Conservation (phyloP, 2,797 vertebrate genomes). For the Leptoclinus maculatus region DNA sequence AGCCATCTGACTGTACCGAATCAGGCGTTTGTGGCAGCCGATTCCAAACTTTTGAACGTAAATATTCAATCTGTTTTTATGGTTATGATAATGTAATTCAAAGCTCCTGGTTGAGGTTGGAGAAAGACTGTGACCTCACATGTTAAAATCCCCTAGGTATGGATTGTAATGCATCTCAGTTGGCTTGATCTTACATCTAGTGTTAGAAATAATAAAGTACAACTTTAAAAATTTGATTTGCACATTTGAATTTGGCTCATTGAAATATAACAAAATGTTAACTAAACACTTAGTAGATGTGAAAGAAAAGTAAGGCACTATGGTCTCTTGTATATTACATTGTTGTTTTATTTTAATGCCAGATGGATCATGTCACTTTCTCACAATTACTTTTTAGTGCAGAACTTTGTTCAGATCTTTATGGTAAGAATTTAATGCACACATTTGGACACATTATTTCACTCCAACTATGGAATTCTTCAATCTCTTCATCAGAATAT, state of each 20-base stretch:
- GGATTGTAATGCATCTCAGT: background rate
- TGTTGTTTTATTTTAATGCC: background rate
- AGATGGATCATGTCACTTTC: background rate
- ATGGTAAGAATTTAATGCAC: background rate
- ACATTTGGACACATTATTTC: background rate
- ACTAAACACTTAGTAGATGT: background rate
- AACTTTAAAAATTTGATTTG: background rate
- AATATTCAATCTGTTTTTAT: background rate
- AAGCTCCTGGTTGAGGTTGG: background rate
- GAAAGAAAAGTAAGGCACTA: background rate
- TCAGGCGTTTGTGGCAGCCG: background rate
- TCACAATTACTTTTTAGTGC: background rate
- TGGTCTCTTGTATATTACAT: background rate
- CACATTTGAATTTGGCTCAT: background rate
- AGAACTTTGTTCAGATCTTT: background rate
- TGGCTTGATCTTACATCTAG: background rate
- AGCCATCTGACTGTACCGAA: background rate
- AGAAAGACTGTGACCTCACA: background rate
- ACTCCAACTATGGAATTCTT: constrained; percentile 4
- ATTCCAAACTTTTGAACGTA: background rate
- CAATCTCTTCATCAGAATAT: constrained; percentile 20
- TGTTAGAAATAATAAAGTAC: background rate
- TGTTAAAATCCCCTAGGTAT: background rate
- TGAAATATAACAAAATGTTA: background rate
- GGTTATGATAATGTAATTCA: background rate